A percentile compares a stretch with the other conserved stretches of the same genome.
Conservation (phyloP, 2,113 vertebrate species). For the Okapia johnstoni region DNA sequence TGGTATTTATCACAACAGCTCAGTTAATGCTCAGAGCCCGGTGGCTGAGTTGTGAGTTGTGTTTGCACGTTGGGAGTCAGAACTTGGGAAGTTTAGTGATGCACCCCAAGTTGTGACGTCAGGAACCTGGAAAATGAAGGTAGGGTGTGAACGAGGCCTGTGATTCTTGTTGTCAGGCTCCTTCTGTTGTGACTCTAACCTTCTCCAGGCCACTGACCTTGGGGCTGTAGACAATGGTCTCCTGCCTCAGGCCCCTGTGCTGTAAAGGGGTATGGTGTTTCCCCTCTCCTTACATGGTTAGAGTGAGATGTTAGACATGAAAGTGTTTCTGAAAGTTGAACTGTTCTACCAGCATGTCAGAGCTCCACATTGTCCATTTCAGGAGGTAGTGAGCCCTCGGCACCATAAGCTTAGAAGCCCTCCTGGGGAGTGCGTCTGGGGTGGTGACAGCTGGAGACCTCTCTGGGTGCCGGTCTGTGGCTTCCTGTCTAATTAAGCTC, state of each 20-base stretch:
- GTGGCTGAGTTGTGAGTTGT: not conserved
- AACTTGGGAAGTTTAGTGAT: not conserved
- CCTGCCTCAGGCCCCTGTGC: not conserved
- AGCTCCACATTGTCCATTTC: not conserved
- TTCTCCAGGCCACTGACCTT: not conserved
- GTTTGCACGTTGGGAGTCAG: not conserved
- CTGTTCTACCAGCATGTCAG: not conserved
- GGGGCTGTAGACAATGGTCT: not conserved
- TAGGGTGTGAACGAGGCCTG: not conserved
- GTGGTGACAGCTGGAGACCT: not conserved
- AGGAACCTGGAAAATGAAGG: not conserved
- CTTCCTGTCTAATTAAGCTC: not conserved
- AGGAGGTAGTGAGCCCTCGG: fast-evolving
- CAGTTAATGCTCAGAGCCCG: not conserved
- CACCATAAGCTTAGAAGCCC: not conserved
- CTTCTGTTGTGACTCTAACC: fast-evolving
- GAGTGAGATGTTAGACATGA: not conserved
- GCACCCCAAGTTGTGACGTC: not conserved
- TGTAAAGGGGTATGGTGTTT: not conserved
- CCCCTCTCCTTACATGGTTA: not conserved
- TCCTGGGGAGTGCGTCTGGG: not conserved
- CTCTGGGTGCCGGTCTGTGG: not conserved
- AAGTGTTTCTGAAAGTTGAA: not conserved
- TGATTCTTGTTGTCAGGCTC: not conserved
- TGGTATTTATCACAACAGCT: not conserved